Evolutionary conservation across 2,888 invertebrate genomes (phyloP), one percentile per base, ranked within the genome.

Genomic region (Lutraria lutraria): DNA sequence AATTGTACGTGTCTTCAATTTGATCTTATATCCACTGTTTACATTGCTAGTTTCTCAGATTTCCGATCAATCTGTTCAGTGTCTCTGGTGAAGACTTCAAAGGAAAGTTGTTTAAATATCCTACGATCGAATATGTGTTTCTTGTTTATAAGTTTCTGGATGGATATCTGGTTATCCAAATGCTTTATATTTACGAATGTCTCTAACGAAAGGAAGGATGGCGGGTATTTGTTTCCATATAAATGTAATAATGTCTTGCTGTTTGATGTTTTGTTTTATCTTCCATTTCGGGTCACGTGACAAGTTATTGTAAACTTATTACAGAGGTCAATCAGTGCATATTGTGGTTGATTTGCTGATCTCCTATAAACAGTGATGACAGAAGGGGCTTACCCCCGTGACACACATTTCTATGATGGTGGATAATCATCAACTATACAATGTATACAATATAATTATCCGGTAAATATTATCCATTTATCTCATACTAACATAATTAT

Each of bases 201-300:
- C 19, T 0, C 31, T 31, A 16, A 19, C 56, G 56, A 19, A 21
- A 2, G 21, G 19, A 31, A 76, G 19, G 34, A 76, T 76, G 76
- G 76, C 76, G 34, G 31, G 16, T 13, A n/a, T 76, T 31, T 10
- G 76, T 34, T 34, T 76, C 76, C 76, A 16, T 76, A 76, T 34
- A 72, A 12, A 72, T 31, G 16, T 16, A 31, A 76, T 25, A 34
- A 76, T 16, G 19, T 68, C 63, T 25, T 31, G 34, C 31, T 34
- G 76, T 76, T 76, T 76, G 34, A 76, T 76, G 76, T 76, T 76
- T 76, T 76, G 29, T 31, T 76, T 31, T 31, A 76, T 34, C 31
- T 76, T 31, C 76, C 31, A 19, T 31, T 76, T 76, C 76, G 31
- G 72, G 72, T 72, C 72, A 31, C 15, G 16, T 29, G 29, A 72